Evolutionary conservation across 2,113 vertebrate species (phyloP).

Genomic region (Eretmochelys imbricata): DNA sequence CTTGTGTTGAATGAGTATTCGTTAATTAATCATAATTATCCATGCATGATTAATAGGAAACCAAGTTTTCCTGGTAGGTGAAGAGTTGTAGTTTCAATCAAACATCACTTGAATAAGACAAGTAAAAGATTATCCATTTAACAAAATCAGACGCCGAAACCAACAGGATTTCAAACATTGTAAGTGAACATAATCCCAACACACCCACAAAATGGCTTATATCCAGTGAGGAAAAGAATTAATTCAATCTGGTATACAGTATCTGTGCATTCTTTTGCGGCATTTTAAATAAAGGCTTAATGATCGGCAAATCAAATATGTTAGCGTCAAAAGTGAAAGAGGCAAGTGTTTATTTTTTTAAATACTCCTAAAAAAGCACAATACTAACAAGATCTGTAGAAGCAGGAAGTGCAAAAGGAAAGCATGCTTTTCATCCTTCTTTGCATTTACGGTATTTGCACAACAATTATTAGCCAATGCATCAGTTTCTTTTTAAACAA

Average conservation of each 20-base stretch:
- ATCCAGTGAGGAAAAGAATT: slow-evolving; percentile 42
- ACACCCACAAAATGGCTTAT: slow-evolving; percentile 45
- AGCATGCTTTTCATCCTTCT: neutral
- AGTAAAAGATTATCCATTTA: neutral
- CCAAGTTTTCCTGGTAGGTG: neutral
- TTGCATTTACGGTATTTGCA: neutral
- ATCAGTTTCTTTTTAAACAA: neutral
- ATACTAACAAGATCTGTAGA: neutral
- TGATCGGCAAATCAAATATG: neutral
- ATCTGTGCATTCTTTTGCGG: neutral
- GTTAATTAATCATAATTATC: neutral
- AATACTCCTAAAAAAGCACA: neutral
- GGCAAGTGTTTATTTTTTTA: neutral
- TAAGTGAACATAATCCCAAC: slow-evolving; percentile 20
- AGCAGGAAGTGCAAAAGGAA: neutral
- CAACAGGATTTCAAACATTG: neutral
- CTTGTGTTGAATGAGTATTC: neutral
- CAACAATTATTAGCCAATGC: neutral
- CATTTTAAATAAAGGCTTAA: neutral
- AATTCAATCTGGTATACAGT: neutral
- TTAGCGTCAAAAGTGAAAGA: neutral
- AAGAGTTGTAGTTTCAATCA: neutral
- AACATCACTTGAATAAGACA: neutral
- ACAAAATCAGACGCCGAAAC: neutral
- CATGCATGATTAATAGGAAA: fast-evolving